A percentile compares a stretch with the other conserved stretches of the same genome.
These are phyloP conservation scores for Poecilobothrus nobilitatus DNA, from an alignment of 2,888 invertebrate species.

Conservation along the genomic window DNA sequence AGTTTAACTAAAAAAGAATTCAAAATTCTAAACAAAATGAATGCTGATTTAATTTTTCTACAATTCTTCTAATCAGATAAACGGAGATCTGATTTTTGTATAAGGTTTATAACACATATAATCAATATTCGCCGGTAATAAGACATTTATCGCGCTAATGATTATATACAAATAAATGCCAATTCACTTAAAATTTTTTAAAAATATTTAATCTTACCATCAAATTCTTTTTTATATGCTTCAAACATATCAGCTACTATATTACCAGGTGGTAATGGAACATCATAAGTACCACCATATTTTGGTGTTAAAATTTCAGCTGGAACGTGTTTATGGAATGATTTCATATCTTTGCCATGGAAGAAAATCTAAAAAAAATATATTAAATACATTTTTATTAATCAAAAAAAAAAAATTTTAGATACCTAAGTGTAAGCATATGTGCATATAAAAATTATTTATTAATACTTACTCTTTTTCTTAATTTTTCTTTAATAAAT, in stretches of 20 bases:
- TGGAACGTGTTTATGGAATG: conserved; percentile 53
- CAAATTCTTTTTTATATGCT: conserved; percentile 58
- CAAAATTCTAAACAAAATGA: too few species aligned
- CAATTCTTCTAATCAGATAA: too few species aligned
- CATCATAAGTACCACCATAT: conserved; percentile 59
- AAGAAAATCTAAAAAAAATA: conserved; percentile 55
- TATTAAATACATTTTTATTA: too few species aligned
- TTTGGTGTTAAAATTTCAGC: conserved; percentile 51
- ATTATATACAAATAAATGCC: too few species aligned
- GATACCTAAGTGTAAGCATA: neutral
- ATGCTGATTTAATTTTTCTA: too few species aligned
- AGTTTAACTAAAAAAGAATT: too few species aligned
- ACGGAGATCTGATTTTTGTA: too few species aligned
- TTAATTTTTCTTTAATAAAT: conserved; percentile 73
- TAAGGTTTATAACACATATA: too few species aligned
- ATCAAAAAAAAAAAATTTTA: neutral
- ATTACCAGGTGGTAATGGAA: conserved; percentile 51
- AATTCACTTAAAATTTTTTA: too few species aligned
- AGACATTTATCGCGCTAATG: too few species aligned
- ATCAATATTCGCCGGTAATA: too few species aligned
- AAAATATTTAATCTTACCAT: conserved; percentile 46
- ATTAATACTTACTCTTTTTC: conserved; percentile 60
- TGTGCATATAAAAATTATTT: neutral
- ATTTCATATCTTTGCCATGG: conserved; percentile 60
- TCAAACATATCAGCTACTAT: conserved; percentile 59